A percentile compares a stretch with the other conserved stretches of the same genome.
phyloP scores from a whole-genome alignment of 2,113 vertebrate genomes.

The Vidua chalybeata region DNA sequence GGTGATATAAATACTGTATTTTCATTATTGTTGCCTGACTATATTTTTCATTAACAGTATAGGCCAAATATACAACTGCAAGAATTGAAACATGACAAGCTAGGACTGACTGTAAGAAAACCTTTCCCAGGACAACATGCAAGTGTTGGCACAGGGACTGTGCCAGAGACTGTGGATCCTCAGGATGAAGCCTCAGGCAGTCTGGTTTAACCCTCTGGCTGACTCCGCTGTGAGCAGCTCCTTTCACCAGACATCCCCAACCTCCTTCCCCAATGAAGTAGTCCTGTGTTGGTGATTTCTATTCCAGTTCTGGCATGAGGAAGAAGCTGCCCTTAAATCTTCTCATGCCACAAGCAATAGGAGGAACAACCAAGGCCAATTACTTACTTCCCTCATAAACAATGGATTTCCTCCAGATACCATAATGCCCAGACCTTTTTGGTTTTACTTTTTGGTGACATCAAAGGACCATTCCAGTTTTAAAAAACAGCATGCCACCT shows the following conservation, averaged over 20 bases:
- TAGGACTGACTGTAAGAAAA: background rate
- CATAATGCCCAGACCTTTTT: accelerated
- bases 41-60: background rate
- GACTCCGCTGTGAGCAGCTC: background rate
- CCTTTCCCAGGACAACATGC: background rate
- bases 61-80: background rate
- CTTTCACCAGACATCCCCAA: background rate
- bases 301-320: background rate
- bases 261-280: background rate
- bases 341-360: background rate
- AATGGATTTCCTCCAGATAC: background rate
- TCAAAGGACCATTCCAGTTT: background rate
- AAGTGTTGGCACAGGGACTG: background rate
- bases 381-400: background rate
- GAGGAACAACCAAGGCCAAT: background rate
- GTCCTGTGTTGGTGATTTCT: background rate
- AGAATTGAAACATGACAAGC: background rate
- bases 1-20: background rate
- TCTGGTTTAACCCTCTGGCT: background rate
- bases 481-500: background rate
- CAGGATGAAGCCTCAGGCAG: background rate
- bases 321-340: background rate
- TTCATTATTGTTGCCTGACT: background rate
- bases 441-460: background rate
- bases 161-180: background rate